Base-by-base conservation (phyloP, 2,797 vertebrate species). In the Tympanoctomys barrerae region DNA sequence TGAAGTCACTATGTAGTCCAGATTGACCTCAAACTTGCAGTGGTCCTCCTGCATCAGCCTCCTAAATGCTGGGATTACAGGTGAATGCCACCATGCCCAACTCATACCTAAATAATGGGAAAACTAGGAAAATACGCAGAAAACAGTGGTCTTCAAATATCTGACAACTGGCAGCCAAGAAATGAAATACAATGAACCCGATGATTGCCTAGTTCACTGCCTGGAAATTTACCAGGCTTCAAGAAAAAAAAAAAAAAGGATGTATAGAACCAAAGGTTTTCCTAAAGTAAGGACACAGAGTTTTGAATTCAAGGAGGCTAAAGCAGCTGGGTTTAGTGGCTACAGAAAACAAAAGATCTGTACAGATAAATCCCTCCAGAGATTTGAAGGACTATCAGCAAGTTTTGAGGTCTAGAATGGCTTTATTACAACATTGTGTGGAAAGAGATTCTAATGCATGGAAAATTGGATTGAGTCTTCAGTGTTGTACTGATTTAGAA, bases 241-340 rank as follows among this genome's bases (percentile, higher is more conserved):
- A 59, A 71, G 6, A 39, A 22, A 39, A 39, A 39, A 39, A 39
- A 71, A 39, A 78, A 81, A 59, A 28, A 26, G 31, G 87, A 36
- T 10, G 5, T n/a, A 85, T 10, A 80, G 8, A 73, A 54, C 42
- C 5, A 70, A 68, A 70, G n/a, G 16, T 68, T 79, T 86, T 89
- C 68, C 57, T 94, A 62, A 96, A 64, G 57, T 75, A 19, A 95
- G 49, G 42, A 88, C 31, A 89, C 12, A 95, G 83, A 73, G 10
- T 81, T 52, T 81, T 28, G 16, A 87, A 94, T 21, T 68, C 26
- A 36, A 75, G 26, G 7, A 88, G 13, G 24, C 31, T 52, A 77
- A 95, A 59, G 9, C 22, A 85, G 31, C 28, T 57, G 80, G 61
- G 88, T 68, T 94, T 83, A 42, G 31, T 83, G 31, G 36, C n/a